Evolutionary conservation across 1,140 invertebrate species (phyloP).

Genomic region (Spodoptera litura): DNA sequence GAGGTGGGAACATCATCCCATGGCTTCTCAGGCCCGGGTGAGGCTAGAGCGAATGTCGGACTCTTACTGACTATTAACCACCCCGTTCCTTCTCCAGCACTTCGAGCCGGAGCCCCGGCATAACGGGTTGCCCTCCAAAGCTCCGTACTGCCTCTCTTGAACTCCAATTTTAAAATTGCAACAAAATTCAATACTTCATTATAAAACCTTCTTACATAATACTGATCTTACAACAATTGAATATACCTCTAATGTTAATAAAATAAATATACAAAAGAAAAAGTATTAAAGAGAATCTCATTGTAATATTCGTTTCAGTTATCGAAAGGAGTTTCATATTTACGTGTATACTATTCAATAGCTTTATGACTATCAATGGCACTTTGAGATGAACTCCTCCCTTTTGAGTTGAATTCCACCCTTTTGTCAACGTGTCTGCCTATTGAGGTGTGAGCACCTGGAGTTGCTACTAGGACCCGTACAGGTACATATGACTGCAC

Average conservation of each 20-base stretch:
- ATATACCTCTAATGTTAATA: no score
- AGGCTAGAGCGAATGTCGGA: no score
- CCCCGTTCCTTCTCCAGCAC: no score
- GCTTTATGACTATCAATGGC: conserved; percentile 18
- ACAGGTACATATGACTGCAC: background rate
- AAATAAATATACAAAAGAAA: background rate
- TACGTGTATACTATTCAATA: background rate
- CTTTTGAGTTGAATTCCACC: background rate
- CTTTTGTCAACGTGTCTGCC: conserved; percentile 7
- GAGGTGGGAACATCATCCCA: no score
- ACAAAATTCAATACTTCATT: no score
- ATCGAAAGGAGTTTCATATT: background rate
- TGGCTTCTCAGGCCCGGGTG: no score
- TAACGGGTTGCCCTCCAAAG: no score
- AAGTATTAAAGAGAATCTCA: background rate
- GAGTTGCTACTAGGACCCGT: background rate
- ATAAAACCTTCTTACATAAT: background rate
- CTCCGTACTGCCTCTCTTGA: no score
- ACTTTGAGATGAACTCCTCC: conserved; percentile 11
- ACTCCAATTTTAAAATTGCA: no score
- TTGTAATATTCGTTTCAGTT: background rate
- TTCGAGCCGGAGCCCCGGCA: no score
- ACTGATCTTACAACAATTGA: background rate
- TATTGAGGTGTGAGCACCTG: conserved; percentile 13
- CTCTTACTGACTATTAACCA: no score